Percentiles rank a stretch among this genome's conserved stretches.
These are phyloP conservation scores for Campoplex nolae DNA, from an alignment of 2,888 invertebrate species.

Conservation along the genomic window DNA sequence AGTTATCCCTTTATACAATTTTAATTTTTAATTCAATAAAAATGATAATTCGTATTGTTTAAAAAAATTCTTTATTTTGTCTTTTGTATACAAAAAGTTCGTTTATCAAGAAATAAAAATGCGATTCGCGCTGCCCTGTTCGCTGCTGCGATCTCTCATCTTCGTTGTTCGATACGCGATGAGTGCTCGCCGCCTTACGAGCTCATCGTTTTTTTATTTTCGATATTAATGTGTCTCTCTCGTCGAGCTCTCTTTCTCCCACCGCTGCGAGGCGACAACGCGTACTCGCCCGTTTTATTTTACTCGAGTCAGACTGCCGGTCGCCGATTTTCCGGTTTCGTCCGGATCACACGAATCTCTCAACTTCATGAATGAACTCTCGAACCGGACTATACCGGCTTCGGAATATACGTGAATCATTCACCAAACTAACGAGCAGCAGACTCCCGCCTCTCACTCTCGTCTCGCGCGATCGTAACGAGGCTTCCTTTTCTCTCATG, in stretches of 20 bases:
- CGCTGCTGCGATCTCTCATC: not conserved
- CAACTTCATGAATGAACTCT: constrained; percentile 74
- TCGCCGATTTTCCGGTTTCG: constrained; percentile 77
- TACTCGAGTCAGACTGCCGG: constrained; percentile 71
- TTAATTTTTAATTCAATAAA: not conserved
- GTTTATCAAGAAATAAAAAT: not conserved
- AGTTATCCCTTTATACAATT: no score
- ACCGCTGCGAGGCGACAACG: not conserved
- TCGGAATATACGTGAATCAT: constrained; percentile 15
- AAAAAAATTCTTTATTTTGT: no score
- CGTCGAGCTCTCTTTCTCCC: not conserved
- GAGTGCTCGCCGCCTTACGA: not conserved
- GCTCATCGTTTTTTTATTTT: not conserved
- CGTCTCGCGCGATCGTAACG: not conserved
- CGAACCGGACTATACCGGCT: constrained; percentile 76
- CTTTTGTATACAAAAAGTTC: not conserved
- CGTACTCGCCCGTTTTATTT: not conserved
- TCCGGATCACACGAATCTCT: constrained; percentile 67
- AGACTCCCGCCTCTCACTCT: not conserved
- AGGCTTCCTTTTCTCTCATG: not conserved
- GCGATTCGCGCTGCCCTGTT: not conserved
- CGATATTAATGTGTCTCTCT: constrained; percentile 9
- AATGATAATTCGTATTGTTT: not conserved
- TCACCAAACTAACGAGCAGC: not conserved
- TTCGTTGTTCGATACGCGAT: not conserved